These are phyloP conservation scores for Ganaspis sp. DNA, from an alignment of 1,140 invertebrate species.

Conservation along the genomic window DNA sequence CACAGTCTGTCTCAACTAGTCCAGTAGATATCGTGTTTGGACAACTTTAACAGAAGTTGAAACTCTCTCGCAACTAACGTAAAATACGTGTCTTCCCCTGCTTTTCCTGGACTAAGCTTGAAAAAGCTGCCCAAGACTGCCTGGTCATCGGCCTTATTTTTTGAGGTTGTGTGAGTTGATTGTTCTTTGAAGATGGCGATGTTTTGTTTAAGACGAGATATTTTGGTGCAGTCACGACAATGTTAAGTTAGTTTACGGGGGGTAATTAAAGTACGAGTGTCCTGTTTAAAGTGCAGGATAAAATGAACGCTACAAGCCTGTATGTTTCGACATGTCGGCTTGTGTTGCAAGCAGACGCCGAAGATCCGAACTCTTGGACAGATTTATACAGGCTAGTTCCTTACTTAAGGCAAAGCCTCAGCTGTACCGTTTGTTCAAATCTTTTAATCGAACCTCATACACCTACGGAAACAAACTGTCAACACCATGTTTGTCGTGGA, in stretches of 20 bases:
- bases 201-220: background rate
- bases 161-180: too few relatives aligned
- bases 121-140: too few relatives aligned
- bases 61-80: too few relatives aligned
- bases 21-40: too few relatives aligned
- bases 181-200: conserved; percentile 5
- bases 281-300: conserved; percentile 39
- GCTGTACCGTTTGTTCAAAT: conserved; percentile 91
- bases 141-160: conserved; percentile 4
- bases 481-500: conserved; percentile 90
- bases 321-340: conserved; percentile 90
- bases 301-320: conserved; percentile 90
- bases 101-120: too few relatives aligned
- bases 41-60: too few relatives aligned
- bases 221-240: too few relatives aligned
- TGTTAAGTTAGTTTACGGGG: too few relatives aligned
- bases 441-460: conserved; percentile 88
- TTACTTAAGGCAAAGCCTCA: conserved; percentile 89
- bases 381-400: conserved; percentile 90
- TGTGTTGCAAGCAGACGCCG: conserved; percentile 83
- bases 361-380: conserved; percentile 84
- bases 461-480: conserved; percentile 87
- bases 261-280: background rate
- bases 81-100: too few relatives aligned
- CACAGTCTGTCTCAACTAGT: too few relatives aligned